Evolutionary conservation across 2,797 vertebrate genomes (phyloP).

Genomic region (Holocentrus rufus): DNA sequence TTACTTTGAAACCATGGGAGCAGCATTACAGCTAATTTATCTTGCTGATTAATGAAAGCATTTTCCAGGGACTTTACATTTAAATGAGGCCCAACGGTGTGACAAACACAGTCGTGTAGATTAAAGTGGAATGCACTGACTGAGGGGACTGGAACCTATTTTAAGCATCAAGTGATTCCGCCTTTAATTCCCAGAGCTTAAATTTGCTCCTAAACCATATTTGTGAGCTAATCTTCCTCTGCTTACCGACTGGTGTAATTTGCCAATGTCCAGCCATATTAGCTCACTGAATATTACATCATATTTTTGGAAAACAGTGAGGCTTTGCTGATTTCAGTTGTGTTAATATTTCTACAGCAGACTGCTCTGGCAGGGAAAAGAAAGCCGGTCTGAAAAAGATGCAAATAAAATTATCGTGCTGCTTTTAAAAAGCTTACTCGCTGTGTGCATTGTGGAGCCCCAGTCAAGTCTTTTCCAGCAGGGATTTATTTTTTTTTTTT

Average conservation of each 20-base stretch:
- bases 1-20: constrained; percentile 44
- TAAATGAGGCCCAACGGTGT: constrained; percentile 38
- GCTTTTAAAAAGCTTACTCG: constrained; percentile 13
- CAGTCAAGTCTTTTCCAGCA: too few species aligned
- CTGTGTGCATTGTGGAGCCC: neutral
- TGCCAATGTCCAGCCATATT: neutral
- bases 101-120: constrained; percentile 20
- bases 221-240: neutral
- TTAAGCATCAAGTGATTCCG: neutral
- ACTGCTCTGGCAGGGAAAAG: too few species aligned
- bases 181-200: constrained; percentile 22
- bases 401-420: constrained; percentile 2
- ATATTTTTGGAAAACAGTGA: neutral
- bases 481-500: too few species aligned
- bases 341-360: too few species aligned
- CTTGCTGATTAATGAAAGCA: constrained; percentile 35
- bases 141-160: neutral
- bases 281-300: neutral
- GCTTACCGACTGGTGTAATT: neutral
- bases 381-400: neutral
- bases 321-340: too few species aligned
- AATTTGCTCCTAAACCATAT: constrained; percentile 14
- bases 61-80: constrained; percentile 32
- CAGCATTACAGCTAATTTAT: constrained; percentile 33
- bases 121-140: constrained; percentile 25